Percentiles rank a stretch among this genome's conserved stretches.
phyloP scores from a whole-genome alignment of 92 coral and sea anemone genomes.

The Siderastrea siderea region DNA sequence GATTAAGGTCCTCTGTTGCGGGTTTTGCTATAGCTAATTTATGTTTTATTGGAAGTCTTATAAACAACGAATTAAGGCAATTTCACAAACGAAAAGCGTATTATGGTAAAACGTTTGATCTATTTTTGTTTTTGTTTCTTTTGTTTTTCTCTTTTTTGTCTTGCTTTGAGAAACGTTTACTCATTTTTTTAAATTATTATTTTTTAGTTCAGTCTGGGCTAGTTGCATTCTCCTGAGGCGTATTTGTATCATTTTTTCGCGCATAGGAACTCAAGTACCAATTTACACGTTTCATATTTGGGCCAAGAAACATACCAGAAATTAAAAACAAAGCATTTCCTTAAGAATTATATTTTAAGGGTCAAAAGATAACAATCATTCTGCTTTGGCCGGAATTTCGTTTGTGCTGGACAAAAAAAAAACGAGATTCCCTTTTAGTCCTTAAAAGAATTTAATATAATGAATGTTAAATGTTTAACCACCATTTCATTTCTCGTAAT shows the following conservation, averaged over 20 bases:
- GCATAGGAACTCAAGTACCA: conserved; percentile 14
- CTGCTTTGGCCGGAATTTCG: too few species aligned
- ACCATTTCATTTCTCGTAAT: neutral
- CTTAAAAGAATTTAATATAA: neutral
- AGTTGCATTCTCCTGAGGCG: neutral
- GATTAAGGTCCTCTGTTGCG: neutral
- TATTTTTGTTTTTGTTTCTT: neutral
- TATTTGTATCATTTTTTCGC: neutral
- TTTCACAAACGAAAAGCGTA: neutral
- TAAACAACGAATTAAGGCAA: neutral
- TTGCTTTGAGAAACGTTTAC: neutral
- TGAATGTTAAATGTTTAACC: conserved; percentile 1
- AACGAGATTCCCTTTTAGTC: too few species aligned
- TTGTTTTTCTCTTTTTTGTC: neutral
- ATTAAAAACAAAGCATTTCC: too few species aligned
- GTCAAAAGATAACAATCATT: too few species aligned
- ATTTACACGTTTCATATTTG: neutral
- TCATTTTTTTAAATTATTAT: neutral
- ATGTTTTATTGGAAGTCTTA: neutral
- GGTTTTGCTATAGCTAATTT: neutral
- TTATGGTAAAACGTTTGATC: neutral
- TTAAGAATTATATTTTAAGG: too few species aligned
- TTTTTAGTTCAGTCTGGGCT: neutral
- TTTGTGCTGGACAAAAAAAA: too few species aligned
- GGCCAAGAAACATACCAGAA: neutral